Conservation (phyloP, 1,140 invertebrate species). For the Apocrypta bakeri region DNA sequence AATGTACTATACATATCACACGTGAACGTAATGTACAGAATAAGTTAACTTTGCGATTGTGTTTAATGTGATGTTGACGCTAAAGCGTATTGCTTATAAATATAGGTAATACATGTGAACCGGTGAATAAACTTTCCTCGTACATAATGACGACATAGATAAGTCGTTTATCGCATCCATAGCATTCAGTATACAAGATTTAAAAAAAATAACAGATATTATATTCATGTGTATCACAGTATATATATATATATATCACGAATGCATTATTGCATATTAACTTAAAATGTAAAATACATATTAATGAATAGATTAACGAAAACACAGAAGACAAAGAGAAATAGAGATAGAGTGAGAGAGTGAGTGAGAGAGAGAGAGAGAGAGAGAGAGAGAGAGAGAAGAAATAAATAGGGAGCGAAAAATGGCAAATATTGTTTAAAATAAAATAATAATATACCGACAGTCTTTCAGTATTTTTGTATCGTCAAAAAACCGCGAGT, state of each 20-base stretch:
- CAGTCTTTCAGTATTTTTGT: too few species aligned
- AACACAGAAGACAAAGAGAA: too few species aligned
- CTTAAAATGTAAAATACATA: background rate
- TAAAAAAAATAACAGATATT: conserved; percentile 44
- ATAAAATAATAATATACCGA: too few species aligned
- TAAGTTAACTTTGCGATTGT: background rate
- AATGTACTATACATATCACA: background rate
- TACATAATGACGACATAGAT: conserved; percentile 64
- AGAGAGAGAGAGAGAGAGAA: conserved; percentile 13
- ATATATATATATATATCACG: conserved; percentile 43
- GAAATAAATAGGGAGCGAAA: conserved; percentile 22
- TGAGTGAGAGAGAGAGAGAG: background rate
- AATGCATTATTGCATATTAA: conserved; percentile 25
- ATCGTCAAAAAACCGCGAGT: background rate
- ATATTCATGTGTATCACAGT: conserved; percentile 35
- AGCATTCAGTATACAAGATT: conserved; percentile 67
- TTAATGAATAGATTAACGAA: conserved; percentile 13
- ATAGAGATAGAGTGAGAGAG: conserved; percentile 9
- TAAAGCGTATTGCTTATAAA: background rate
- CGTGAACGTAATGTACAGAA: background rate
- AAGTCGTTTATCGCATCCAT: conserved; percentile 63
- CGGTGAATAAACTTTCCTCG: conserved; percentile 66
- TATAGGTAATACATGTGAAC: background rate
- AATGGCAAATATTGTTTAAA: conserved; percentile 28
- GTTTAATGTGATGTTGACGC: background rate